A percentile compares a stretch with the other conserved stretches of the same genome.
Conservation (phyloP, 1,140 invertebrate genomes). For the Drosophila biarmipes region DNA sequence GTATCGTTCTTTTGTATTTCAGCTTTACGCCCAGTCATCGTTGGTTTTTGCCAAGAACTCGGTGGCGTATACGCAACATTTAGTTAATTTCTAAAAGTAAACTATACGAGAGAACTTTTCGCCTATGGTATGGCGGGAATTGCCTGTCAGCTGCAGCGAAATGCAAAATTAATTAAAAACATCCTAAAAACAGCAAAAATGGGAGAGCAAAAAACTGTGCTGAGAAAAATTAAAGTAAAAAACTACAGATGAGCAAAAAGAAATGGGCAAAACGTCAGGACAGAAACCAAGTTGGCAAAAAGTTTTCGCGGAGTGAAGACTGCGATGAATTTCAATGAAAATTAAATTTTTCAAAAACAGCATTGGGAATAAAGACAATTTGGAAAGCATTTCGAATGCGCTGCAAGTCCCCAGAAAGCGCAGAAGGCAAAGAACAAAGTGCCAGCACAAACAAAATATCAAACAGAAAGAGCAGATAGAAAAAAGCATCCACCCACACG, state of each 20-base stretch:
- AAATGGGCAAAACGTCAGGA: slow-evolving; percentile 16
- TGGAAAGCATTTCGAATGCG: slow-evolving; percentile 42
- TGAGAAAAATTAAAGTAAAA: neutral
- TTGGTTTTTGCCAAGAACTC: slow-evolving; percentile 38
- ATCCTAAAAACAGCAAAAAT: slow-evolving; percentile 44
- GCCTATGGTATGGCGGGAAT: slow-evolving; percentile 36
- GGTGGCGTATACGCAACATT: slow-evolving; percentile 65
- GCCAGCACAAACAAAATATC: slow-evolving; percentile 40
- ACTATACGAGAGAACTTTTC: slow-evolving; percentile 5
- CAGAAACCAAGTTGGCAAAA: slow-evolving; percentile 34
- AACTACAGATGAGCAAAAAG: slow-evolving; percentile 29
- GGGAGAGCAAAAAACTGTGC: slow-evolving; percentile 5
- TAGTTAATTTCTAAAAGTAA: slow-evolving; percentile 59
- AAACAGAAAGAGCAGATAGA: slow-evolving; percentile 43
- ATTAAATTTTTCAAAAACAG: slow-evolving; percentile 76
- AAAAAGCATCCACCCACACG: slow-evolving; percentile 17
- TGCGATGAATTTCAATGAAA: slow-evolving; percentile 78
- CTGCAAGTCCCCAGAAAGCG: slow-evolving; percentile 14
- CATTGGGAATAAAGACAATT: slow-evolving; percentile 74
- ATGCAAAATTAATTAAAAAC: slow-evolving; percentile 78
- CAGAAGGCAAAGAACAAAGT: slow-evolving; percentile 35
- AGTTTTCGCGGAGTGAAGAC: slow-evolving; percentile 37
- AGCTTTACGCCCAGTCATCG: slow-evolving; percentile 54
- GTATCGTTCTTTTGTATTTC: slow-evolving; percentile 22
- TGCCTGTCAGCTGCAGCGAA: slow-evolving; percentile 68